Evolutionary conservation across 2,888 invertebrate species (phyloP).

Genomic region (Caenorhabditis plicata): DNA sequence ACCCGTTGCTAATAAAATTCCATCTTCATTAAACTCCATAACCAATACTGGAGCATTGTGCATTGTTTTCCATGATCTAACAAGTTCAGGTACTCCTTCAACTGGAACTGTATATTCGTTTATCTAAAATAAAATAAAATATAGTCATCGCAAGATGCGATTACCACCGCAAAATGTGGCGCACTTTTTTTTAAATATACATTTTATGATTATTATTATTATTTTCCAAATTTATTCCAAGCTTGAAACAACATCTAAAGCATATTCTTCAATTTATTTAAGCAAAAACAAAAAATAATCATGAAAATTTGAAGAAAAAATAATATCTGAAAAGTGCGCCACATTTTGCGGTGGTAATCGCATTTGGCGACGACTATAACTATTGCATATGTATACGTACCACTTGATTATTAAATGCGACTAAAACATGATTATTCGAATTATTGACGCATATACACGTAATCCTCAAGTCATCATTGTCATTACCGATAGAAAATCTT

Average conservation of each 20-base stretch:
- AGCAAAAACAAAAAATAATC: too few species aligned
- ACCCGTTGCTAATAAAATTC: conserved; percentile 40
- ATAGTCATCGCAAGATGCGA: neutral
- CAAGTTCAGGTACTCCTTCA: conserved; percentile 16
- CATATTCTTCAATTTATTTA: too few species aligned
- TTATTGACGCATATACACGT: conserved; percentile 47
- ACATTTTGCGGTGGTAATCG: too few species aligned
- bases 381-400: too few species aligned
- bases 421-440: conserved; percentile 37
- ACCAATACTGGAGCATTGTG: conserved; percentile 54
- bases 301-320: too few species aligned
- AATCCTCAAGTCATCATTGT: conserved; percentile 47
- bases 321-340: too few species aligned
- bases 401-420: conserved; percentile 54
- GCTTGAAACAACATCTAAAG: too few species aligned
- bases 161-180: too few species aligned
- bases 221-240: too few species aligned
- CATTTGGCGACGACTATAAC: too few species aligned
- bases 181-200: too few species aligned
- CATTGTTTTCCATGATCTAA: conserved; percentile 47
- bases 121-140: conserved; percentile 10
- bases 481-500: conserved; percentile 51
- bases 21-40: conserved; percentile 39
- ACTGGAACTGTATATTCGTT: conserved; percentile 34
- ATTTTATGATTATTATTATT: too few species aligned